These are phyloP conservation scores for Drosophila limbata DNA, from an alignment of 2,888 invertebrate genomes.

Conservation along the genomic window DNA sequence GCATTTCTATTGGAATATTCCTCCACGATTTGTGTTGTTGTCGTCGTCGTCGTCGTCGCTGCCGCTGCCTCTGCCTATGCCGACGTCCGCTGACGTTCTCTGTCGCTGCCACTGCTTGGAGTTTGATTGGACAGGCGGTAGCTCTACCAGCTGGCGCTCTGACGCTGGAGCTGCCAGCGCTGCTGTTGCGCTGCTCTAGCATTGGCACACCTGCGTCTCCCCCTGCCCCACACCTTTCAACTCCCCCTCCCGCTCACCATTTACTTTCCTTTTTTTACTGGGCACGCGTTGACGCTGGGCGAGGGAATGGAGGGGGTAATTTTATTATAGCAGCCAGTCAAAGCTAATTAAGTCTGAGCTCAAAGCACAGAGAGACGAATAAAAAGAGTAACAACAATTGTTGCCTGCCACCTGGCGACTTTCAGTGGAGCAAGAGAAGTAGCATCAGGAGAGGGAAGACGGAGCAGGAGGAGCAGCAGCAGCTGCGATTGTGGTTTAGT, in stretches of 20 bases:
- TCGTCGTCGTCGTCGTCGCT: constrained; percentile 14
- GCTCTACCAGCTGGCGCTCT: constrained; percentile 42
- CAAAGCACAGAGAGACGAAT: constrained; percentile 35
- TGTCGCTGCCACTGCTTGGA: constrained; percentile 34
- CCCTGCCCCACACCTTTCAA: not conserved
- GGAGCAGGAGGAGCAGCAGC: constrained; percentile 24
- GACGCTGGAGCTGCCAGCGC: constrained; percentile 22
- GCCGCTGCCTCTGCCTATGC: constrained; percentile 14
- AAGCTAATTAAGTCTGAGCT: constrained; percentile 73
- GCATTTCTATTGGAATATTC: constrained; percentile 37
- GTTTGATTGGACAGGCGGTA: constrained; percentile 53
- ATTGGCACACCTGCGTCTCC: constrained; percentile 63
- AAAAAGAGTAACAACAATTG: constrained; percentile 52
- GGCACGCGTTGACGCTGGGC: constrained; percentile 47
- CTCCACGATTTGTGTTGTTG: not conserved
- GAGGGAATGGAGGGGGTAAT: constrained; percentile 22
- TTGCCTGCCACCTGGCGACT: constrained; percentile 48
- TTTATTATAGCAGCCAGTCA: constrained; percentile 63
- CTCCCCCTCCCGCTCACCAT: not conserved
- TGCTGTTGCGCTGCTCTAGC: constrained; percentile 56
- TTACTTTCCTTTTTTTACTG: not conserved
- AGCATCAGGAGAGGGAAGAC: not conserved
- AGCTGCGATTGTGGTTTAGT: constrained; percentile 57
- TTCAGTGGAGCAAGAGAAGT: constrained; percentile 11
- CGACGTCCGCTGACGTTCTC: constrained; percentile 6